A percentile compares a stretch with the other conserved stretches of the same genome.
These are phyloP conservation scores for Merodon equestris DNA, from an alignment of 2,888 invertebrate genomes.

Conservation along the genomic window DNA sequence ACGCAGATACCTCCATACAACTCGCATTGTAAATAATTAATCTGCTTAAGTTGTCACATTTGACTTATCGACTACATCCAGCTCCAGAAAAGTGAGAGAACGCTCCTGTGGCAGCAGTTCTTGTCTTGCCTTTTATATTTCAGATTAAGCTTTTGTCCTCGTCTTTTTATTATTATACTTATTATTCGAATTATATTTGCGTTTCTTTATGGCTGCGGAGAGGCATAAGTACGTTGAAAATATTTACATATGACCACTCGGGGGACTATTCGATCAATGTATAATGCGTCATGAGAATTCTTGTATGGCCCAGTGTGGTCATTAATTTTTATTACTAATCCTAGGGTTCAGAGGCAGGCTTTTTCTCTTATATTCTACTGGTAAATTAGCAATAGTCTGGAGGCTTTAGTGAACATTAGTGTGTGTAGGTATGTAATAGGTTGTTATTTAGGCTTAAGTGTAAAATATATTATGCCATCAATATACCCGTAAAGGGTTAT, in stretches of 20 bases:
- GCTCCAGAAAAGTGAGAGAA: not conserved
- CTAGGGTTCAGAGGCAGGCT: no score
- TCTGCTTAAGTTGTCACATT: slow-evolving; percentile 10
- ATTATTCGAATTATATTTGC: slow-evolving; percentile 7
- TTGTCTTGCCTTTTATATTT: slow-evolving; percentile 8
- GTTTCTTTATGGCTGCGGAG: not conserved
- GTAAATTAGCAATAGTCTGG: no score
- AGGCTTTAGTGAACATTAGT: no score
- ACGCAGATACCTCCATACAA: not conserved
- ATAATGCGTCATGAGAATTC: no score
- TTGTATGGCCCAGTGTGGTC: no score
- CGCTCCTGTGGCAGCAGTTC: slow-evolving; percentile 27
- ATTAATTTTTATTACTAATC: no score
- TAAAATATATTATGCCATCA: no score
- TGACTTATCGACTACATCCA: slow-evolving; percentile 12
- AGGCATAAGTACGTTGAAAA: not conserved
- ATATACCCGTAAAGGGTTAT: no score
- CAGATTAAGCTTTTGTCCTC: slow-evolving; percentile 13
- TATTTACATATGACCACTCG: not conserved
- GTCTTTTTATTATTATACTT: slow-evolving; percentile 1
- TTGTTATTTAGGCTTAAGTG: no score
- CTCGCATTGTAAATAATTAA: slow-evolving; percentile 1
- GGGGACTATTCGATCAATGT: no score
- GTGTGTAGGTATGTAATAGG: no score
- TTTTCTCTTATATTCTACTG: no score